A percentile compares a stretch with the other conserved stretches of the same genome.
Evolutionary conservation across 1,140 invertebrate species (phyloP).

Genomic region (Sarcophaga bullata): DNA sequence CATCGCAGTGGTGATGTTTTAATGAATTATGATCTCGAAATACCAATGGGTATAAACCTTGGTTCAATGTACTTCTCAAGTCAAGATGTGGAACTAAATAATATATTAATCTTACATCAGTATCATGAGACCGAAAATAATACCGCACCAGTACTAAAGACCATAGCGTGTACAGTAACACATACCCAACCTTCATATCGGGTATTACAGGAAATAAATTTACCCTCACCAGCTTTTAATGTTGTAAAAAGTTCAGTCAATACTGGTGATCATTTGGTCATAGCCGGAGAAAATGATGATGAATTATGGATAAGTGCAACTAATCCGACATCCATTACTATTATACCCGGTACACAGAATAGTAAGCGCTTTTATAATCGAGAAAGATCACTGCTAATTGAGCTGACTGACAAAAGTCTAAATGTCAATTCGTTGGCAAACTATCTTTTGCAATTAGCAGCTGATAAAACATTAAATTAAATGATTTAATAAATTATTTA

Average conservation of each 20-base stretch:
- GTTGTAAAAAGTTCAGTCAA: slow-evolving; percentile 48
- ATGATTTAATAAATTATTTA: too few species aligned
- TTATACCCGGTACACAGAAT: slow-evolving; percentile 48
- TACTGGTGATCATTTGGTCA: slow-evolving; percentile 58
- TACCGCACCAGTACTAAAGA: slow-evolving; percentile 48
- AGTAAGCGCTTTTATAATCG: slow-evolving; percentile 55
- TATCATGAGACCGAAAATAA: slow-evolving; percentile 40
- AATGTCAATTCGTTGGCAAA: slow-evolving; percentile 58
- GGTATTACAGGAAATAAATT: slow-evolving; percentile 50
- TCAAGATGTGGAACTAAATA: slow-evolving; percentile 57
- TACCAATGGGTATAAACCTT: slow-evolving; percentile 52
- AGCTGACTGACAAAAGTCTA: slow-evolving; percentile 47
- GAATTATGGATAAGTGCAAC: slow-evolving; percentile 57
- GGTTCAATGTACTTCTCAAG: slow-evolving; percentile 58
- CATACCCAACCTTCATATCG: slow-evolving; percentile 56
- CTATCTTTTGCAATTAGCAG: slow-evolving; percentile 56
- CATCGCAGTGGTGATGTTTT: slow-evolving; percentile 62
- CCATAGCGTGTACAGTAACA: slow-evolving; percentile 59
- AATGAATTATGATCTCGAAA: slow-evolving; percentile 61
- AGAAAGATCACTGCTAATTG: slow-evolving; percentile 54
- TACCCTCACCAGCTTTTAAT: slow-evolving; percentile 53
- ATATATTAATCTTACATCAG: slow-evolving; percentile 55
- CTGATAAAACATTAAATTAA: not conserved
- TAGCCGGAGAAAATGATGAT: slow-evolving; percentile 47
- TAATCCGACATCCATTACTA: slow-evolving; percentile 54